phyloP scores from a whole-genome alignment of 1,140 invertebrate species.

The Drosophila albomicans region DNA sequence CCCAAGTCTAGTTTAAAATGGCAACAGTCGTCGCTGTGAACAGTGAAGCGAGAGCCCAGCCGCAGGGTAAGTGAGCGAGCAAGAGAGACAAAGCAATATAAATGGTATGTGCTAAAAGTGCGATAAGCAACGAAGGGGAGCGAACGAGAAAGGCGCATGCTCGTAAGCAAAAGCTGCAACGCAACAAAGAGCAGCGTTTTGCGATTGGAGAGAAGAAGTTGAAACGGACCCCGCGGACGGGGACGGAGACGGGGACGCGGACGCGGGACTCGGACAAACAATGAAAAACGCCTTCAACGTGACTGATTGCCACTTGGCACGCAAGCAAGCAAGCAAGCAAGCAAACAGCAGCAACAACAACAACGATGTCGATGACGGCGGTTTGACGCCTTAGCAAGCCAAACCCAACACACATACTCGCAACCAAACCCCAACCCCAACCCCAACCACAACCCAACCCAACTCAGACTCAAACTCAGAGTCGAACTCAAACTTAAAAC shows the following conservation, averaged over 20 bases:
- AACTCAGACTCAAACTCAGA: no score
- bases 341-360: neutral
- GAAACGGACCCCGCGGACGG: slow-evolving; percentile 52
- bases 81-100: slow-evolving; percentile 18
- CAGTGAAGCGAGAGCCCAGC: neutral
- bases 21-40: slow-evolving; percentile 67
- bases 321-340: slow-evolving; percentile 42
- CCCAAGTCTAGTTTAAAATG: slow-evolving; percentile 56
- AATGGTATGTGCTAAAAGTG: slow-evolving; percentile 4
- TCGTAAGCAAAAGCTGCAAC: slow-evolving; percentile 28
- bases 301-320: slow-evolving; percentile 83
- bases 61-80: neutral
- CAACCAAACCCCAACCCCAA: no score
- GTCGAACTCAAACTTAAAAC: neutral
- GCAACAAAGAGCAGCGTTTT: slow-evolving; percentile 61
- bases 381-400: slow-evolving; percentile 24
- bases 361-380: slow-evolving; percentile 36
- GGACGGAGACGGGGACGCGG: neutral
- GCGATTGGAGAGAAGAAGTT: slow-evolving; percentile 69
- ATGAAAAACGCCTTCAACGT: slow-evolving; percentile 77
- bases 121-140: slow-evolving; percentile 9
- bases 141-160: neutral
- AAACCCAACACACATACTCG: neutral
- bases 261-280: slow-evolving; percentile 31
- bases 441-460: no score